Base-by-base conservation (phyloP, 2,888 invertebrate species). In the Ctenicera cuprea region DNA sequence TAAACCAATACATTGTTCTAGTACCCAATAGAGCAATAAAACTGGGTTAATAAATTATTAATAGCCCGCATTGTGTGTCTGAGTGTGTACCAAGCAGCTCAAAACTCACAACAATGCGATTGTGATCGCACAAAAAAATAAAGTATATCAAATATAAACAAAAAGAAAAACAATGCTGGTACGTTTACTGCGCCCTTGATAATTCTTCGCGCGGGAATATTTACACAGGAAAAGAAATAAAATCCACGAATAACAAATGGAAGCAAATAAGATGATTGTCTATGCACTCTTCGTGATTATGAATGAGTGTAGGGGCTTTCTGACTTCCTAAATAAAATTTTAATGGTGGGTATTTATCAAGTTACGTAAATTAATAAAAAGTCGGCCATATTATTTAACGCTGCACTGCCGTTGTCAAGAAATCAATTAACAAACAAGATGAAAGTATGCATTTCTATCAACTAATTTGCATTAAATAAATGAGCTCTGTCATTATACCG, bases 11-110 rank as follows among this genome's bases (percentile, higher is more conserved):
- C 26, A 69, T 59, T 69, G 62, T 69, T 63, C 63, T 33, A 70
- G 45, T 43, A 54, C 63, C 63, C 63, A 45, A 50, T 50, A 52
- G 63, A 41, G 54, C 43, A 64, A 70, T 70, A 54, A 63, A 52
- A 43, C 41, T 70, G 62, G 26, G 50, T 64, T 63, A 70, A 62
- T 52, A 63, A 67, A 70, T 63, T 63, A 64, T 54, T 70, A 70
- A 62, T 33, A 52, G 18, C 67, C 69, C 43, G 45, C 63, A 64
- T 61, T 70, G 70, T 70, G 26, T 63, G 33, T 45, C 33, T 16
- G 65, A 41, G 37, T 66, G 54, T 66, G 52, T 66, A 66, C 52
- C 14, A 38, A 66, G 52, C 52, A 66, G 54, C 38, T 22, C 30
- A 18, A 54, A 38, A 5, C 22, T 43, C 45, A 22, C 65, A 66